Conservation (phyloP, 2,888 invertebrate genomes). For the Tethea ocularis region DNA sequence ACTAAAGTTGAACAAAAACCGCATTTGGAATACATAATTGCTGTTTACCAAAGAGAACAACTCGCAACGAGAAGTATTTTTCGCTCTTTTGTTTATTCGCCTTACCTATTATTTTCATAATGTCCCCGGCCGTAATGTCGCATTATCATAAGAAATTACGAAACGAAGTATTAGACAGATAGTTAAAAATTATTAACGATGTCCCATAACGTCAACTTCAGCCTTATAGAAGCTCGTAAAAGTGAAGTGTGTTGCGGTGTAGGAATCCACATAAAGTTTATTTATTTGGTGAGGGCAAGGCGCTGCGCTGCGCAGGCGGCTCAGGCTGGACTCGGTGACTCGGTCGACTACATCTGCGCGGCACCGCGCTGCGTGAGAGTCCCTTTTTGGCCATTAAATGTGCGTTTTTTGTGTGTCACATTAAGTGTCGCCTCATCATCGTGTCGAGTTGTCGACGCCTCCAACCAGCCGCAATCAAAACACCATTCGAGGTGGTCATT, state of each 20-base stretch:
- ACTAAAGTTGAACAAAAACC: conserved; percentile 53
- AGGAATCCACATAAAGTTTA: conserved; percentile 72
- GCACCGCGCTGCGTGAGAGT: conserved; percentile 45
- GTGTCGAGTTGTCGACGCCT: conserved; percentile 84
- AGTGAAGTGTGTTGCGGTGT: conserved; percentile 69
- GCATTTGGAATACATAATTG: conserved; percentile 32
- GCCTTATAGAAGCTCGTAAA: conserved; percentile 71
- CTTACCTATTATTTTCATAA: conserved; percentile 5
- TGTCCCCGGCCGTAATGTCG: not conserved
- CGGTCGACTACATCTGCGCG: conserved; percentile 18
- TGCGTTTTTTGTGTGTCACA: conserved; percentile 74
- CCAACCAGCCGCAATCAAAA: conserved; percentile 81
- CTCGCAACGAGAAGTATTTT: conserved; percentile 20
- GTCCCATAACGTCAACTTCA: conserved; percentile 60
- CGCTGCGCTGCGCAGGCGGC: conserved; percentile 23
- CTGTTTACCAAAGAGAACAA: conserved; percentile 22
- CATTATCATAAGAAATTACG: conserved; percentile 8
- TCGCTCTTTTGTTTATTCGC: conserved; percentile 18
- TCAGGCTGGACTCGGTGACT: conserved; percentile 22
- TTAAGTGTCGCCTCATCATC: conserved; percentile 79
- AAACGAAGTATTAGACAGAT: conserved; percentile 43
- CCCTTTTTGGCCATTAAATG: conserved; percentile 73
- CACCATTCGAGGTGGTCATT: conserved; percentile 79
- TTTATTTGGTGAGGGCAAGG: conserved; percentile 38
- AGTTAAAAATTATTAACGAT: conserved; percentile 69